These are phyloP conservation scores for Homarus americanus DNA, from an alignment of 1,140 invertebrate genomes.

Conservation along the genomic window DNA sequence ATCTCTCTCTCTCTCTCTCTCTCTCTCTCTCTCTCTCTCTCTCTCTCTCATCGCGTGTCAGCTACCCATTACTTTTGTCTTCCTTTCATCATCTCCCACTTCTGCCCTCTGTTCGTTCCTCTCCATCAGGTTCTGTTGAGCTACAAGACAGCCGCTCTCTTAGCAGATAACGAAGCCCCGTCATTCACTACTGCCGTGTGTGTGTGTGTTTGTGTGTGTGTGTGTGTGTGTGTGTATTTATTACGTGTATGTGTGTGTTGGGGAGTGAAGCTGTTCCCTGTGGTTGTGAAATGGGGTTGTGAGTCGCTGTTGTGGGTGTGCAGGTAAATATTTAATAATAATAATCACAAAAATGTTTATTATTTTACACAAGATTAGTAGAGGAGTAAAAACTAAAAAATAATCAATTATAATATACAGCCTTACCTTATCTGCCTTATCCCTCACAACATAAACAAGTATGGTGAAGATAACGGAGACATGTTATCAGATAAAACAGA, in stretches of 20 bases:
- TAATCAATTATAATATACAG: no score
- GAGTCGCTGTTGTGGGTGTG: no score
- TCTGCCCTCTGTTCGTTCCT: constrained; percentile 35
- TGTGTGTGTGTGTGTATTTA: constrained; percentile 18
- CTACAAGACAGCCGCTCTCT: constrained; percentile 14
- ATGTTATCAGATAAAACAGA: no score
- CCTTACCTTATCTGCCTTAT: no score
- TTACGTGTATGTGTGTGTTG: background rate
- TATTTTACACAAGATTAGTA: no score
- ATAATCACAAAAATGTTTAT: no score
- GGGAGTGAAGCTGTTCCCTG: background rate
- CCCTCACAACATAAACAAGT: no score
- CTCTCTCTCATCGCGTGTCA: background rate
- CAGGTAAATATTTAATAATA: no score
- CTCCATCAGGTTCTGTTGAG: constrained; percentile 29
- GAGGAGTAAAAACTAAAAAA: no score
- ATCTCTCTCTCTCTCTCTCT: background rate
- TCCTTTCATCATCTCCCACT: constrained; percentile 44
- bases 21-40: background rate
- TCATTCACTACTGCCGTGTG: background rate
- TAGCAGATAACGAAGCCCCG: constrained; percentile 34
- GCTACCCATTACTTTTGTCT: background rate
- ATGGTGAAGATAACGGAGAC: no score
- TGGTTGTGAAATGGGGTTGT: no score
- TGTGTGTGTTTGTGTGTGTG: constrained; percentile 9